A percentile compares a stretch with the other conserved stretches of the same genome.
These are phyloP conservation scores for Argyresthia goedartella DNA, from an alignment of 2,888 invertebrate genomes.

Conservation along the genomic window DNA sequence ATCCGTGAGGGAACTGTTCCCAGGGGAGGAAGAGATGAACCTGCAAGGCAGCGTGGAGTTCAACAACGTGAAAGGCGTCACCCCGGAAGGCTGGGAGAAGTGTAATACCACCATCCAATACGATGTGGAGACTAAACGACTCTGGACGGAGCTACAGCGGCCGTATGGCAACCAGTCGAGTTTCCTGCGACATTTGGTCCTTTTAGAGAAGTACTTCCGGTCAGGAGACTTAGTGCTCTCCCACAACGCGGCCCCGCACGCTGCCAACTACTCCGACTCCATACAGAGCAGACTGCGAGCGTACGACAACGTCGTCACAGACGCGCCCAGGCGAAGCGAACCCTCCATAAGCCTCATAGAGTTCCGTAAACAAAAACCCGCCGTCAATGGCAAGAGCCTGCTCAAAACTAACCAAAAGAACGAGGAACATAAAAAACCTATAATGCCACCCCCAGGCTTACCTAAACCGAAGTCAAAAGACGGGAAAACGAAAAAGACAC, in stretches of 20 bases:
- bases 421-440: constrained; percentile 28
- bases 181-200: constrained; percentile 83
- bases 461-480: constrained; percentile 35
- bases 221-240: constrained; percentile 83
- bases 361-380: constrained; percentile 47
- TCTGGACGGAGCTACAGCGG: constrained; percentile 87
- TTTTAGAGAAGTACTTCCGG: constrained; percentile 87
- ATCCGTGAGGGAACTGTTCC: constrained; percentile 84
- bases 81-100: constrained; percentile 88
- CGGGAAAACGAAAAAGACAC: constrained; percentile 41
- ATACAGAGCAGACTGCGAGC: constrained; percentile 83
- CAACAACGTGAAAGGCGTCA: constrained; percentile 76
- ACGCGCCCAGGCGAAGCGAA: constrained; percentile 36
- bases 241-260: constrained; percentile 79
- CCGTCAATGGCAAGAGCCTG: constrained; percentile 51
- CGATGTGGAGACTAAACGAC: constrained; percentile 82
- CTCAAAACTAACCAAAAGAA: constrained; percentile 43
- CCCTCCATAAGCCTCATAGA: constrained; percentile 50
- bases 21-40: constrained; percentile 86
- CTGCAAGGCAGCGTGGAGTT: constrained; percentile 83
- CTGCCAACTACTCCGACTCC: constrained; percentile 83
- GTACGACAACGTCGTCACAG: constrained; percentile 74
- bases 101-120: constrained; percentile 84
- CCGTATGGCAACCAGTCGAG: constrained; percentile 91
- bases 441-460: constrained; percentile 44